Evolutionary conservation across 2,888 invertebrate species (phyloP), one percentile per base, ranked within the genome.

Genomic region (Omphaloscelis lunosa): DNA sequence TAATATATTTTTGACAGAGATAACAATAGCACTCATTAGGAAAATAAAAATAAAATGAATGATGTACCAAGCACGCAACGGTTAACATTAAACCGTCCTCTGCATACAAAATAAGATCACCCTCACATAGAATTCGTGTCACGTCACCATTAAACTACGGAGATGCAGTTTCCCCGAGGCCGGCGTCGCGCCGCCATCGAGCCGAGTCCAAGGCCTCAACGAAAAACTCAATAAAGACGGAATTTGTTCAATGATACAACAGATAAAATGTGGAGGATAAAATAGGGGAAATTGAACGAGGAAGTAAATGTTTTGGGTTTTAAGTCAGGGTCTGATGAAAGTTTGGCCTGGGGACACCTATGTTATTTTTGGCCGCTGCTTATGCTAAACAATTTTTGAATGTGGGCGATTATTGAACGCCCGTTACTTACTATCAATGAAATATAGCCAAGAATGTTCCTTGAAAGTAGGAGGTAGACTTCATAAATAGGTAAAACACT

Each of bases 91-190:
- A 29, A 66, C 45, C 65, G n/a, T 34, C 34, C 23, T 58, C 34
- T 7, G 65, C n/a, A 77, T 56, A 56, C 29, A 41, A 8, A 79
- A 72, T 39, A 69, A 66, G 48, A 67, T 72, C 61, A 61, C 39
- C 39, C 71, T 23, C 51, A 27, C 12, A 48, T 51, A 66, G 4
- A 17, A 85, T 80, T 80, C 77, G 58, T 7, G 56, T 63, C 86
- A 80, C 83, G 83, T 68, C 67, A 72, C 48, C 27, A 27, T 56
- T 67, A 45, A 80, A 82, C 71, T 80, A 53, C 65, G 62, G 41
- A 74, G 77, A 83, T 85, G 84, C 84, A 85, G 80, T 77, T 62
- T 70, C 23, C 11, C 4, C 86, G 72, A 83, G 84, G 84, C 83
- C 83, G 68, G 23, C 48, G 41, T 45, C 62, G 59, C 63, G 72